A percentile compares a stretch with the other conserved stretches of the same genome.
Evolutionary conservation across 1,140 invertebrate genomes (phyloP).

Genomic region (Antheraea pernyi): DNA sequence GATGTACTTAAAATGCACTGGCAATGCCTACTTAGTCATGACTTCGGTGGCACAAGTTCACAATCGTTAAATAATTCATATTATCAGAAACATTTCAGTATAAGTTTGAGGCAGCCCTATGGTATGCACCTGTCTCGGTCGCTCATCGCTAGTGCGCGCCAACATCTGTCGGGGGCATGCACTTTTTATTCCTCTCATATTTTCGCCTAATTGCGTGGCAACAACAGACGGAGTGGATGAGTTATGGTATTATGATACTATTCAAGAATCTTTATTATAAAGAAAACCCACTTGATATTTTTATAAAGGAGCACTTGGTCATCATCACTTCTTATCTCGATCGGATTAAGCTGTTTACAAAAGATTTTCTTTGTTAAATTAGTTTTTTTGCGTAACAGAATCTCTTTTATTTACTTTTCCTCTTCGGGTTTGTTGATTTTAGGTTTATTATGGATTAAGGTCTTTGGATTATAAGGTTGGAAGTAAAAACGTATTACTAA

Average conservation of each 20-base stretch:
- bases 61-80: neutral
- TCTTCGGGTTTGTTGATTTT: neutral
- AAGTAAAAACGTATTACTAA: neutral
- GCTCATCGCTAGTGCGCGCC: slow-evolving; percentile 54
- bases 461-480: too few relatives aligned
- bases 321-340: slow-evolving; percentile 9
- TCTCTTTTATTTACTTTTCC: neutral
- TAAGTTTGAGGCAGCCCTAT: slow-evolving; percentile 47
- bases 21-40: too few relatives aligned
- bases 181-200: slow-evolving; percentile 47
- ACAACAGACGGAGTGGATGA: slow-evolving; percentile 26
- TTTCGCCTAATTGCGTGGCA: slow-evolving; percentile 44
- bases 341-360: slow-evolving; percentile 7
- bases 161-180: slow-evolving; percentile 63
- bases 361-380: neutral
- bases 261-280: slow-evolving; percentile 5
- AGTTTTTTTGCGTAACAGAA: slow-evolving; percentile 5
- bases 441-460: neutral
- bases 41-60: too few relatives aligned
- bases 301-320: slow-evolving; percentile 8
- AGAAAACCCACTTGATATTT: slow-evolving; percentile 8
- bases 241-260: slow-evolving; percentile 6
- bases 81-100: slow-evolving; percentile 6
- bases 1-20: too few relatives aligned
- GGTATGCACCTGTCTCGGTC: slow-evolving; percentile 61